These are phyloP conservation scores for Meganola albula DNA, from an alignment of 2,888 invertebrate species.

Conservation along the genomic window DNA sequence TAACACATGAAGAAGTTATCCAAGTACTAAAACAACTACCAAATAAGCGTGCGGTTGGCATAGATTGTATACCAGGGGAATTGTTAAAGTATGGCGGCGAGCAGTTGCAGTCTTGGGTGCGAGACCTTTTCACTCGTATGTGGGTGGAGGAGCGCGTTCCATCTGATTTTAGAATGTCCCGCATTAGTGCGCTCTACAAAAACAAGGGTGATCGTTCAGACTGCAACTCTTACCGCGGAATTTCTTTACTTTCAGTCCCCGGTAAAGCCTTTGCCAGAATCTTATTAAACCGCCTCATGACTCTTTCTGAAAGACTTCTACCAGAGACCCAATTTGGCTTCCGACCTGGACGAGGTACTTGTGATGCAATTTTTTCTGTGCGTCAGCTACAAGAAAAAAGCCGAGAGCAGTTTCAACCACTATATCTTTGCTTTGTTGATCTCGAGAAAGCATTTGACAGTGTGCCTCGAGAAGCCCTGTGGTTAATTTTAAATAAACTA, in stretches of 20 bases:
- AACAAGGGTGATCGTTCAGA: conserved; percentile 14
- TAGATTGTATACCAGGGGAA: too few species aligned
- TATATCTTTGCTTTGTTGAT: conserved; percentile 10
- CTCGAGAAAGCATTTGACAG: conserved; percentile 15
- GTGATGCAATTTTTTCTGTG: conserved; percentile 9
- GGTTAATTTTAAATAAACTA: conserved; percentile 1
- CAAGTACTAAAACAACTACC: not conserved
- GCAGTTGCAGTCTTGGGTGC: too few species aligned
- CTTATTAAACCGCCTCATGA: conserved; percentile 6
- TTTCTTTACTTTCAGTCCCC: conserved; percentile 9
- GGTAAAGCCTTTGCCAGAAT: conserved; percentile 9
- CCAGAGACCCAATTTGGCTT: conserved; percentile 23
- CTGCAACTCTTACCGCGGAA: conserved; percentile 19
- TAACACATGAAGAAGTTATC: not conserved
- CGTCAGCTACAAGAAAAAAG: conserved; percentile 10
- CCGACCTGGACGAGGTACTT: conserved; percentile 15
- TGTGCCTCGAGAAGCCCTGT: conserved; percentile 13
- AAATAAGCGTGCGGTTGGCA: too few species aligned
- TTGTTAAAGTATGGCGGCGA: too few species aligned
- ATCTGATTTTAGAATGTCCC: not conserved
- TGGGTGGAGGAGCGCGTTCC: conserved; percentile 3
- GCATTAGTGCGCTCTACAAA: conserved; percentile 6
- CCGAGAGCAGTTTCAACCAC: conserved; percentile 4
- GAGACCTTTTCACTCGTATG: too few species aligned
- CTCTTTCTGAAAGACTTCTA: conserved; percentile 12